A percentile compares a stretch with the other conserved stretches of the same genome.
These are phyloP conservation scores for Micromys minutus DNA, from an alignment of 2,113 vertebrate genomes.

Conservation along the genomic window DNA sequence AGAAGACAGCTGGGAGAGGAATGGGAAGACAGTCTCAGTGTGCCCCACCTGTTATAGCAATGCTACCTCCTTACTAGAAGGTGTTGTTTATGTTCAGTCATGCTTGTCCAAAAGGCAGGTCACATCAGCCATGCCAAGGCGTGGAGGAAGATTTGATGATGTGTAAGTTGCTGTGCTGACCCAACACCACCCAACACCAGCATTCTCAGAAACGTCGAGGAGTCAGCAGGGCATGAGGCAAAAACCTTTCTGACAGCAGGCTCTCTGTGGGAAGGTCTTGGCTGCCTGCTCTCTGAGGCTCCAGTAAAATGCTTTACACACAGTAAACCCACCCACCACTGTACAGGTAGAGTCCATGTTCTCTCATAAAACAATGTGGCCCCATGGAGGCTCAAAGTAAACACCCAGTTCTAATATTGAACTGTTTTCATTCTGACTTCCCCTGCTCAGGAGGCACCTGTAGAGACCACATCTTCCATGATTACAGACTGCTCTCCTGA, in stretches of 20 bases:
- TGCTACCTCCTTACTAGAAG: background rate
- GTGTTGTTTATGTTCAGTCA: slow-evolving; percentile 60
- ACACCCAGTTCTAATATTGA: background rate
- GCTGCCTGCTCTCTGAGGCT: background rate
- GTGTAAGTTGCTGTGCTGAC: background rate
- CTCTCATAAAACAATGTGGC: fast-evolving
- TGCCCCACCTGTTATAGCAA: slow-evolving; percentile 38
- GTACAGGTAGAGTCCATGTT: background rate
- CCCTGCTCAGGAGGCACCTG: background rate
- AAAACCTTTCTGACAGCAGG: background rate
- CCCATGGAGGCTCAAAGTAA: background rate
- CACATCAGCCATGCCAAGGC: slow-evolving; percentile 43
- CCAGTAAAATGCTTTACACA: fast-evolving
- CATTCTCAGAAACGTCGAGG: background rate
- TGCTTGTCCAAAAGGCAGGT: slow-evolving; percentile 67
- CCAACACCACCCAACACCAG: background rate
- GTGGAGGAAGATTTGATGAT: slow-evolving; percentile 16
- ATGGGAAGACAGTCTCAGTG: background rate
- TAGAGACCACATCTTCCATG: background rate
- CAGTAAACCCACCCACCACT: fast-evolving
- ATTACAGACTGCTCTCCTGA: background rate
- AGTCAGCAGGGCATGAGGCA: background rate
- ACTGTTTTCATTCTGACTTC: background rate
- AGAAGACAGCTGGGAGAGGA: background rate
- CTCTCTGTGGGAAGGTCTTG: background rate